Evolutionary conservation across 1,140 invertebrate species (phyloP), one percentile per base, ranked within the genome.

Genomic region (Chionoecetes opilio): DNA sequence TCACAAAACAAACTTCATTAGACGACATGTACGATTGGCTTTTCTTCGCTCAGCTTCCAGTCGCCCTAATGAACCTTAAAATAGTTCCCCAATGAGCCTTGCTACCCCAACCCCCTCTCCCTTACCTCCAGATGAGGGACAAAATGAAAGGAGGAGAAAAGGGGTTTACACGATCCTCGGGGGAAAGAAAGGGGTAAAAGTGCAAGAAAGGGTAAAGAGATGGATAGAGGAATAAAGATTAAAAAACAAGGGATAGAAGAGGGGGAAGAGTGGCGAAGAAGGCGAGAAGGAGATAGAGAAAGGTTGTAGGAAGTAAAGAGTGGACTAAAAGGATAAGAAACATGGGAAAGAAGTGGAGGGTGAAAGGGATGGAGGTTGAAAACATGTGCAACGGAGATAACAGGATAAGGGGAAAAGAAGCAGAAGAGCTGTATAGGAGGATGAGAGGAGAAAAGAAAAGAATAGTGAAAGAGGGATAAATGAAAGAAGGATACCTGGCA

Each of bases 1-100:
- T 75, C 63, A 75, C 63, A 75, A 75, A 75, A 75, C 63, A 75
- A 75, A 26, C 63, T 75, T n/a, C 63, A 75, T 75, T 75, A 75
- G 63, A 21, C 63, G 63, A 9, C 63, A 75, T 8, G n/a, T 75
- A n/a, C 63, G 8, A 75, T 75, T 75, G 63, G 63, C 63, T 75
- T 75, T n/a, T 75, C 63, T 75, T 75, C 21, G 1, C 63, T 75
- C 26, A n/a, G 21, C n/a, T 75, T 75, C 21, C 63, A 75, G 63
- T 75, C 63, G 8, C 63, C 1, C n/a, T n/a, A 75, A n/a, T 17
- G n/a, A n/a, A 5, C 63, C 63, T n/a, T 14, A 75, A 26, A 75
- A 75, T 75, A n/a, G 63, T 75, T 26, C 8, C n/a, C 63, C 8
- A 3, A 17, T 9, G 46, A 1, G 2, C 9, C 46, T 53, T 53